A percentile compares a stretch with the other conserved stretches of the same genome.
phyloP scores from a whole-genome alignment of 2,113 vertebrate genomes.

The Nibea coibor region DNA sequence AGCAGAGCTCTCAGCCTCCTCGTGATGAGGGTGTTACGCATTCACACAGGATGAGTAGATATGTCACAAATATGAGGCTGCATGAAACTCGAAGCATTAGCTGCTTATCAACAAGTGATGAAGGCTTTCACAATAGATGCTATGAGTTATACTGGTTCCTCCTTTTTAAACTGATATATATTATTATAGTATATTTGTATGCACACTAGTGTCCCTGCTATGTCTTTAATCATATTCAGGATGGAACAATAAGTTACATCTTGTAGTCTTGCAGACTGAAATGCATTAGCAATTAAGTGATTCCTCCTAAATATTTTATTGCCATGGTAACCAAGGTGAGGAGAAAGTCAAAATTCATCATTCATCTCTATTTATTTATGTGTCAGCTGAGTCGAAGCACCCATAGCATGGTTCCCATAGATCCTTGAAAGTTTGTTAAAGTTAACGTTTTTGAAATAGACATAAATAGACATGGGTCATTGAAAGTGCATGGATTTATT shows the following conservation, averaged over 20 bases:
- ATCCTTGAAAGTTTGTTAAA: too few relatives aligned
- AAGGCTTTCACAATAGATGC: slow-evolving; percentile 5
- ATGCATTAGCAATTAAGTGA: not conserved
- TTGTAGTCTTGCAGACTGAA: not conserved
- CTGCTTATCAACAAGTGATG: slow-evolving; percentile 23
- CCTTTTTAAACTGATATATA: not conserved
- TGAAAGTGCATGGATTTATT: too few relatives aligned
- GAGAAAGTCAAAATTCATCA: not conserved
- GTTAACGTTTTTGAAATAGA: too few relatives aligned
- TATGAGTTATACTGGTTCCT: not conserved
- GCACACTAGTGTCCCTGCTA: not conserved
- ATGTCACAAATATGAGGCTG: not conserved
- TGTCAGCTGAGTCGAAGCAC: too few relatives aligned
- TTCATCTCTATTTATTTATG: too few relatives aligned
- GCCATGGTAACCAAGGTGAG: not conserved
- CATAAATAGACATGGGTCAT: too few relatives aligned
- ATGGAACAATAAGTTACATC: not conserved
- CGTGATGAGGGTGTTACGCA: not conserved
- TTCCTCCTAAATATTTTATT: not conserved
- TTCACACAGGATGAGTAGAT: not conserved
- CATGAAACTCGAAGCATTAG: slow-evolving; percentile 1
- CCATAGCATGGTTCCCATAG: too few relatives aligned
- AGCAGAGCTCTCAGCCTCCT: slow-evolving; percentile 33
- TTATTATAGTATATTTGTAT: not conserved
- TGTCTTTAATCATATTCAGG: not conserved